Conservation (phyloP, 2,888 invertebrate species). For the Pristionchus exspectatus region DNA sequence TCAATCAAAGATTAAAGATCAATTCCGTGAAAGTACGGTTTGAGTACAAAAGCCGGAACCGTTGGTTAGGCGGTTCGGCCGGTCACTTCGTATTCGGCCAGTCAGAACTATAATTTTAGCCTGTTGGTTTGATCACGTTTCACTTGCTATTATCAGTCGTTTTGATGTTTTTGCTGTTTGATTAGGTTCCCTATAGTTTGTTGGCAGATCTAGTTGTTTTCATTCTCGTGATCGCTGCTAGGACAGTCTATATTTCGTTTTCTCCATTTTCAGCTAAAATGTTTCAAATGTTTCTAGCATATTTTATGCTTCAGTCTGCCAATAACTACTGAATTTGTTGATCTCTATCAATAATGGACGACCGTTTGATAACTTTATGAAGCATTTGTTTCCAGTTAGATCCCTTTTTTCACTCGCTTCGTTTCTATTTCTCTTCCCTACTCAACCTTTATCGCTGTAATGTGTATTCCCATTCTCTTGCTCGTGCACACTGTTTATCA, state of each 20-base stretch:
- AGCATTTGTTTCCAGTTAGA: not conserved
- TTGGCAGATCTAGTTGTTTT: too few species aligned
- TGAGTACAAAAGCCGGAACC: not conserved
- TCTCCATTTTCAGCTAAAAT: too few species aligned
- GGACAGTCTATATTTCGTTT: not conserved
- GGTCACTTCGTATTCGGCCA: not conserved
- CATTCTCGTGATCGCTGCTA: too few species aligned
- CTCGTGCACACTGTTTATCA: not conserved
- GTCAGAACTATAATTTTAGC: not conserved
- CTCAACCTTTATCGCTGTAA: slow-evolving; percentile 39
- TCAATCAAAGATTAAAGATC: not conserved
- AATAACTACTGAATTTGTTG: too few species aligned
- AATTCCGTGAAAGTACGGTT: not conserved
- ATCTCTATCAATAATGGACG: too few species aligned
- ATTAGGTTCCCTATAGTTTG: not conserved
- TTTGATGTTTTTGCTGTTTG: not conserved
- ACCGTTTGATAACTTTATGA: too few species aligned
- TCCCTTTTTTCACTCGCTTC: not conserved
- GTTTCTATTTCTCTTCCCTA: not conserved
- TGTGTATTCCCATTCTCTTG: slow-evolving; percentile 1
- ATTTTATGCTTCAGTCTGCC: too few species aligned
- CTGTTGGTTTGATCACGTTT: not conserved
- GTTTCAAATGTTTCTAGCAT: too few species aligned
- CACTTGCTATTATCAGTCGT: not conserved
- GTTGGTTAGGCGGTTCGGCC: not conserved